These are phyloP conservation scores for Glossophaga mutica DNA, from an alignment of 2,797 vertebrate species.

Conservation along the genomic window DNA sequence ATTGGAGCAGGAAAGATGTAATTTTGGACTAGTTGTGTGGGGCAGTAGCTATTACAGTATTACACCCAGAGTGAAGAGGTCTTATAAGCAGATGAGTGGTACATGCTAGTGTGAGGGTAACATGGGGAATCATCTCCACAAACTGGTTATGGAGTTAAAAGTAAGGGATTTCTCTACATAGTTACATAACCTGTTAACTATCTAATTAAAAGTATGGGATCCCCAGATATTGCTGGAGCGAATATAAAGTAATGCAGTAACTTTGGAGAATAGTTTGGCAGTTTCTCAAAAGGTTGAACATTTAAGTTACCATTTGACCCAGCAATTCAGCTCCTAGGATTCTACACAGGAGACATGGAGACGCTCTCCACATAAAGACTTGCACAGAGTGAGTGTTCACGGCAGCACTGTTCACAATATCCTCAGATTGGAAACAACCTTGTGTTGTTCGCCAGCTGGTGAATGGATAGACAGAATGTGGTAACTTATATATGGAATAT, in stretches of 20 bases:
- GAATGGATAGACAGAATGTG: neutral
- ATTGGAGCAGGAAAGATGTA: neutral
- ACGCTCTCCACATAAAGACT: neutral
- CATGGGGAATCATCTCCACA: neutral
- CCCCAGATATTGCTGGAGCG: neutral
- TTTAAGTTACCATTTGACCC: neutral
- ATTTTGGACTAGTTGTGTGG: neutral
- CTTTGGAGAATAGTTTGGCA: neutral
- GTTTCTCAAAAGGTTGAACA: conserved; percentile 14
- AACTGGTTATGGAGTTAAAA: neutral
- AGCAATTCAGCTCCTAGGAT: neutral
- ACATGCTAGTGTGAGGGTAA: neutral
- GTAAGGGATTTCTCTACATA: neutral
- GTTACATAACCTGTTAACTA: neutral
- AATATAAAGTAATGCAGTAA: neutral
- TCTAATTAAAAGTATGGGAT: neutral
- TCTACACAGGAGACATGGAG: neutral
- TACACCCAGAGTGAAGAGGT: neutral
- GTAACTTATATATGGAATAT: neutral
- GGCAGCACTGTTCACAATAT: neutral
- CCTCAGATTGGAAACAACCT: neutral
- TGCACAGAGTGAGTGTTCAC: neutral
- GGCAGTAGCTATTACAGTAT: neutral
- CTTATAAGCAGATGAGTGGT: neutral
- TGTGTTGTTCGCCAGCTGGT: neutral